Conservation (phyloP, 30 jellyfish, hydroid and myxozoan genomes). For the Pelagia noctiluca region DNA sequence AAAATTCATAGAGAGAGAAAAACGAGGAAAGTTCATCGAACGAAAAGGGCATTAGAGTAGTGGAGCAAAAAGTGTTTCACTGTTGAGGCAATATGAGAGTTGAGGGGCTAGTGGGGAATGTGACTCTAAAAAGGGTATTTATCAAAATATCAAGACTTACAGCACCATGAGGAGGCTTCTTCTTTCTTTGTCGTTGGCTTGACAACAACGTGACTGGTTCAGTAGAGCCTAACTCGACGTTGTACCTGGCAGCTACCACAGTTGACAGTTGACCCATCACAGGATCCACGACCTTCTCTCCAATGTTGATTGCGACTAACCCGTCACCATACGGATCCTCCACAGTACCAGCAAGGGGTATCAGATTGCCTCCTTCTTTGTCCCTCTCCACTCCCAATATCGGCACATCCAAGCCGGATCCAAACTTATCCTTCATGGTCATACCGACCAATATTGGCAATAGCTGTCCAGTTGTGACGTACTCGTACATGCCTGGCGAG, state of each 20-base stretch:
- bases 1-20: no score
- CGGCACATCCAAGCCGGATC: constrained; percentile 97
- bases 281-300: constrained; percentile 93
- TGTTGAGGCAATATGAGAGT: no score
- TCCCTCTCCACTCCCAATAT: constrained; percentile 89
- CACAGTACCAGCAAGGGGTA: constrained; percentile 97
- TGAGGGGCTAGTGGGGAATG: no score
- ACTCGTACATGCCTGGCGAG: constrained; percentile 96
- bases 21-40: no score
- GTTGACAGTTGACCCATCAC: constrained; percentile 69
- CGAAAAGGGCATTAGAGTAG: no score
- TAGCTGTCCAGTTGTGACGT: constrained; percentile 88
- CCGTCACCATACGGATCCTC: constrained; percentile 97
- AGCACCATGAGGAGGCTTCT: constrained; percentile 90
- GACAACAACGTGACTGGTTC: constrained; percentile 91
- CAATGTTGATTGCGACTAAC: constrained; percentile 82
- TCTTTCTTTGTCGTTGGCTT: constrained; percentile 61
- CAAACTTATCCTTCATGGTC: constrained; percentile 91
- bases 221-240: constrained; percentile 81
- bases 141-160: constrained; percentile 43
- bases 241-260: constrained; percentile 86
- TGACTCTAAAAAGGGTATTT: no score
- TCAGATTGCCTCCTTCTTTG: constrained; percentile 76
- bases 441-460: constrained; percentile 93
- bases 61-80: no score